Evolutionary conservation across 2,113 vertebrate genomes (phyloP), one percentile per base, ranked within the genome.

Genomic region (Oostethus manadensis): DNA sequence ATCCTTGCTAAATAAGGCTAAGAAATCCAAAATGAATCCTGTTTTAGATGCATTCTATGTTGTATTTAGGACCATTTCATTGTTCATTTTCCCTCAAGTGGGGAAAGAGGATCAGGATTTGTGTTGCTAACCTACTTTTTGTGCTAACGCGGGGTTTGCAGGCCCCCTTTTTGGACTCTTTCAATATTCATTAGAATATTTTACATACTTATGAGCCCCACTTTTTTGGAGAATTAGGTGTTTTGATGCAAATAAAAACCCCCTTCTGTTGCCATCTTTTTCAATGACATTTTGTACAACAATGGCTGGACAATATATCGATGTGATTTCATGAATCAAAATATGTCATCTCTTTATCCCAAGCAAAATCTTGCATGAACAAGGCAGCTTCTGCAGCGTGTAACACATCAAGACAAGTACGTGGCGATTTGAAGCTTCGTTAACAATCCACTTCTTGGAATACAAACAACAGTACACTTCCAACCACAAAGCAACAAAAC

Each of bases 141-240:
- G 20, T 66, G 46, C 60, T 68, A 70, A 70, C 56, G 75, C 58
- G 56, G 50, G 62, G 69, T 68, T 60, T 70, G 58, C 55, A 73
- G 35, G 50, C 73, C 64, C 15, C 46, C 43, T 78, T 73, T 75
- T 57, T 69, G 48, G 61, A 58, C 54, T 73, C 61, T 71, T 86
- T 33, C 77, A 77, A 74, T 74, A 80, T 76, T 71, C 51, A 70
- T 78, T 51, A 45, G 45, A 57, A 81, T 72, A 71, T 68, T 77
- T 58, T 38, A 50, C 59, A 66, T 72, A 63, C 40, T 64, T 63
- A 67, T 50, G 51, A 78, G 67, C 66, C 60, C 58, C 23, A 49
- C 20, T 45, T 73, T 58, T 80, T 64, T 62, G 60, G 55, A 71
- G 45, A n/a, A 9, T 66, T 55, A 60, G 69, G n/a, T 6, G 20